Conservation (phyloP, 2,888 invertebrate genomes). For the Cephus runcator region DNA sequence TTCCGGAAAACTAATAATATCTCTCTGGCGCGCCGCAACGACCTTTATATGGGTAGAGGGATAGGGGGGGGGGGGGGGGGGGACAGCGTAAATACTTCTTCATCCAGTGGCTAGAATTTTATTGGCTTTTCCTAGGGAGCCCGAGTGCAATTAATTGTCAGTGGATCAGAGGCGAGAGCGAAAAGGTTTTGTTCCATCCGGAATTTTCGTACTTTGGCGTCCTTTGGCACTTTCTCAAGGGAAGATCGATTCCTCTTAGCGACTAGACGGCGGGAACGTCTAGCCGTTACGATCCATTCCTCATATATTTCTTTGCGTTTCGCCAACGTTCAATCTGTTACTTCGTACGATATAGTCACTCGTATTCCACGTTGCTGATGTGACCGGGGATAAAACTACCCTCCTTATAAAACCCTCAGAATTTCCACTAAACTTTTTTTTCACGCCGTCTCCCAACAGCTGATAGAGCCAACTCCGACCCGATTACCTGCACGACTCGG, state of each 20-base stretch:
- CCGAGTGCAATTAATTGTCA: constrained; percentile 25
- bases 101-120: constrained; percentile 11
- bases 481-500: constrained; percentile 33
- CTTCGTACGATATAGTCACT: neutral
- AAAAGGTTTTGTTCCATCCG: constrained; percentile 8
- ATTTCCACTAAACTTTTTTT: neutral
- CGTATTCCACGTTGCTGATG: constrained; percentile 5
- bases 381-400: constrained; percentile 15
- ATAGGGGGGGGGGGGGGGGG: neutral
- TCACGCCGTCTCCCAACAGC: neutral
- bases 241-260: neutral
- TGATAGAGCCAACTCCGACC: constrained; percentile 1
- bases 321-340: neutral
- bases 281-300: neutral
- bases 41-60: neutral
- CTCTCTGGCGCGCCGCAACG: neutral
- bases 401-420: neutral
- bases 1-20: constrained; percentile 23
- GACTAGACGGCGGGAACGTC: neutral
- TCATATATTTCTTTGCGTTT: neutral
- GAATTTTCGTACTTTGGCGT: constrained; percentile 13
- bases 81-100: constrained; percentile 17
- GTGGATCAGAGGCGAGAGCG: constrained; percentile 16
- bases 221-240: neutral
- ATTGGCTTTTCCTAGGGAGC: constrained; percentile 16